A percentile compares a stretch with the other conserved stretches of the same genome.
These are phyloP conservation scores for Brevimyrus niger DNA, from an alignment of 2,113 vertebrate species.

Conservation along the genomic window DNA sequence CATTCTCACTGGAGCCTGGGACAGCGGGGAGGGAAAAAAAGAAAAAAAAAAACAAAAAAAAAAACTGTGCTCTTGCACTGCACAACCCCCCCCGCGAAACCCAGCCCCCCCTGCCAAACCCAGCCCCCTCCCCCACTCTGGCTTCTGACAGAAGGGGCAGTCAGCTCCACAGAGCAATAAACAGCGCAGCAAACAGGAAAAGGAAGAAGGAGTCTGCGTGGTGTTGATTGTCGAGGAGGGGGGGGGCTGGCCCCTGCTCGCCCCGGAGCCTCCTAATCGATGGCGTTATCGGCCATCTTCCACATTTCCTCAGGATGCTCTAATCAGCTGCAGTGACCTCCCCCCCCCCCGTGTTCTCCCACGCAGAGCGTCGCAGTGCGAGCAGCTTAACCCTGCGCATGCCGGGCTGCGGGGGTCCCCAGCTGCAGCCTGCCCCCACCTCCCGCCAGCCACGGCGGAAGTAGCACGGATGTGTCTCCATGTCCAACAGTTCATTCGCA, in stretches of 20 bases:
- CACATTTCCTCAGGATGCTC: conserved; percentile 30
- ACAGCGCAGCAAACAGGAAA: neutral
- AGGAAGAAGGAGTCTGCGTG: neutral
- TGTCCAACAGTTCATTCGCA: neutral
- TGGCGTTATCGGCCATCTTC: conserved; percentile 22
- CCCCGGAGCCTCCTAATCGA: conserved; percentile 18
- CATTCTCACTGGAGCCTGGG: neutral
- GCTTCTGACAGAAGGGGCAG: neutral
- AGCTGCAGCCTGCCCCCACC: too few relatives aligned
- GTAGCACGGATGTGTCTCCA: neutral
- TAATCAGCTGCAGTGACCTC: conserved; percentile 17
- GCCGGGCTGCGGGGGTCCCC: neutral
- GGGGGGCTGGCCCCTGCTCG: neutral
- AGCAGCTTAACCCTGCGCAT: neutral
- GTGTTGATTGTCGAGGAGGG: neutral
- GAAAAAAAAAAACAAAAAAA: too few relatives aligned
- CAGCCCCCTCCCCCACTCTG: neutral
- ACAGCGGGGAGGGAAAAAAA: neutral
- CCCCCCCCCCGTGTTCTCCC: neutral
- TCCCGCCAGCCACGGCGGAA: neutral
- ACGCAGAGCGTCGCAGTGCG: neutral
- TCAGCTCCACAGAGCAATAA: neutral
- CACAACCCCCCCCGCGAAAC: neutral
- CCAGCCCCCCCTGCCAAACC: neutral
- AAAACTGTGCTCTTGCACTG: neutral